These are phyloP conservation scores for Erannis defoliaria DNA, from an alignment of 2,888 invertebrate genomes.

Conservation along the genomic window DNA sequence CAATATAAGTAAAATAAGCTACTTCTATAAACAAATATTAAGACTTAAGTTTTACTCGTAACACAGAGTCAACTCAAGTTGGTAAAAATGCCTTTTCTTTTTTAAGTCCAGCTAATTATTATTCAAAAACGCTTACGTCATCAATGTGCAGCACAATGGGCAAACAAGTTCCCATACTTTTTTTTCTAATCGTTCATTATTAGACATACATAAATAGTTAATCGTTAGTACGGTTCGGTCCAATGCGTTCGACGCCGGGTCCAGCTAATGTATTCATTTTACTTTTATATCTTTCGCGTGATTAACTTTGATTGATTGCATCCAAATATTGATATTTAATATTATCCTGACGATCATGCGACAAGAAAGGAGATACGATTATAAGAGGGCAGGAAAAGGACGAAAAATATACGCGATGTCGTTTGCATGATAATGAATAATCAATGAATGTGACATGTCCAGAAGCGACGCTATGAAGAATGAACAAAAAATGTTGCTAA, in stretches of 20 bases:
- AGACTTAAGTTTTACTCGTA: not conserved
- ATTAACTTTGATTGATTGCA: conserved; percentile 86
- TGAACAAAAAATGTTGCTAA: conserved; percentile 36
- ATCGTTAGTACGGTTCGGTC: conserved; percentile 64
- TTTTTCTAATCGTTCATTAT: conserved; percentile 81
- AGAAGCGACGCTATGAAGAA: conserved; percentile 55
- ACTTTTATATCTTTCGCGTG: conserved; percentile 85
- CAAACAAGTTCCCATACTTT: conserved; percentile 68
- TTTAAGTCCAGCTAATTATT: conserved; percentile 69
- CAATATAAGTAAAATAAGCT: no score
- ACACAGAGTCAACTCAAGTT: conserved; percentile 1
- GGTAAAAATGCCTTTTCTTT: conserved; percentile 18
- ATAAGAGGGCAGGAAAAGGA: conserved; percentile 48
- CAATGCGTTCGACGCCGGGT: conserved; percentile 69
- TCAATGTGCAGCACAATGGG: conserved; percentile 71
- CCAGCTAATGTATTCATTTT: conserved; percentile 82
- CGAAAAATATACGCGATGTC: conserved; percentile 48
- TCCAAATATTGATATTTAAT: conserved; percentile 84
- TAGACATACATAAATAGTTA: conserved; percentile 47
- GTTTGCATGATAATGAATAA: conserved; percentile 65
- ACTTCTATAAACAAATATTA: not conserved
- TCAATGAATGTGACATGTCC: conserved; percentile 60
- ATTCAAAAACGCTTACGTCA: conserved; percentile 78
- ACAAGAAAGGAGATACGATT: conserved; percentile 54
- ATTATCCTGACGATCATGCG: conserved; percentile 62